Conservation (phyloP, 2,888 invertebrate species). For the Aethes cnicana region DNA sequence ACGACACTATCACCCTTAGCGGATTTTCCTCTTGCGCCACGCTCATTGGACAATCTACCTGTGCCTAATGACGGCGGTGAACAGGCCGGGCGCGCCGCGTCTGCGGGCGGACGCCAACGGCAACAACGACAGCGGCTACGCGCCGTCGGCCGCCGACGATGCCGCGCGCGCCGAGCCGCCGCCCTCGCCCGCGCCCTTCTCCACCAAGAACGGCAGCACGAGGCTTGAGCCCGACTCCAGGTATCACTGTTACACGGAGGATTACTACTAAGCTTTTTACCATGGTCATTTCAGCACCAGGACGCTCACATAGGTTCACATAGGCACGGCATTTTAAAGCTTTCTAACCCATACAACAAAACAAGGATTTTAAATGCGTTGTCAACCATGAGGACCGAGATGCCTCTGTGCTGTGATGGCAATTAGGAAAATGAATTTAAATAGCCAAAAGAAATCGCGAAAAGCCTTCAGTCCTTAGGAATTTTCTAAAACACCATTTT, state of each 20-base stretch:
- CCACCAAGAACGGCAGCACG: constrained; percentile 70
- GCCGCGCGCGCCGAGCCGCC: constrained; percentile 80
- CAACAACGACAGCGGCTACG: constrained; percentile 93
- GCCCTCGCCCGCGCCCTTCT: constrained; percentile 73
- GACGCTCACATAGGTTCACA: no score
- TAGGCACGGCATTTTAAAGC: no score
- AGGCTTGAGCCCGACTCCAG: constrained; percentile 62
- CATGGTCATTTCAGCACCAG: no score
- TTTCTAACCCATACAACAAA: no score
- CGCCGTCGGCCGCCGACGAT: constrained; percentile 84
- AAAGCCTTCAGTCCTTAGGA: no score
- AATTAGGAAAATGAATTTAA: background rate
- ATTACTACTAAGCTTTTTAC: background rate
- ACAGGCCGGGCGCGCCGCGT: constrained; percentile 70
- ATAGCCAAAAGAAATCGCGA: no score
- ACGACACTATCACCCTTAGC: no score
- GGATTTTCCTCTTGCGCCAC: no score
- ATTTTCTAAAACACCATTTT: constrained; percentile 4
- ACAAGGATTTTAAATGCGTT: no score
- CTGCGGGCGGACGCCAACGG: constrained; percentile 91
- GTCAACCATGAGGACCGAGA: no score
- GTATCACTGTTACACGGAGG: constrained; percentile 31
- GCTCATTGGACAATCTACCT: no score
- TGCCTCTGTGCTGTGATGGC: background rate
- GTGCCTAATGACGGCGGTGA: constrained; percentile 59